Conservation (phyloP, 1,140 invertebrate genomes). For the Drosophila insularis region DNA sequence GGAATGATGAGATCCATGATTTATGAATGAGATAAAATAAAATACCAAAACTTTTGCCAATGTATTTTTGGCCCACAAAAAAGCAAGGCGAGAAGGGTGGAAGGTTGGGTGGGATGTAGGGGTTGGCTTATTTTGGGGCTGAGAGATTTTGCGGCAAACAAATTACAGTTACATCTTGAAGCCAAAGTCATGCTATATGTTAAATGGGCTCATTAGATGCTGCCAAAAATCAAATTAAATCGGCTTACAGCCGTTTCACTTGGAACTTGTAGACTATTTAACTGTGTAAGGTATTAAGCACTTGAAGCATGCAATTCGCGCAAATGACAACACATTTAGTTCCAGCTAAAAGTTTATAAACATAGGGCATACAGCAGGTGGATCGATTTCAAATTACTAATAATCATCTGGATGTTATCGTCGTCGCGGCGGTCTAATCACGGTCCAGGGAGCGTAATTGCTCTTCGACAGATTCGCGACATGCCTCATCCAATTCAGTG, state of each 20-base stretch:
- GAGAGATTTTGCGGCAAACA: constrained; percentile 32
- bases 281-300: not conserved
- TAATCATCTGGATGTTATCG: no score
- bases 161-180: constrained; percentile 49
- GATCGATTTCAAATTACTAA: no score
- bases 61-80: constrained; percentile 52
- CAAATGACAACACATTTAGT: not conserved
- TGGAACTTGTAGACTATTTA: constrained; percentile 3
- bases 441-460: constrained; percentile 44
- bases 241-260: not conserved
- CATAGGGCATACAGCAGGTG: not conserved
- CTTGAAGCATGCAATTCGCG: not conserved
- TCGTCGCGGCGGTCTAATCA: constrained; percentile 12
- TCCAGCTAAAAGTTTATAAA: constrained; percentile 1
- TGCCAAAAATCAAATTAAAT: constrained; percentile 62
- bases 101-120: not conserved
- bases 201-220: constrained; percentile 64
- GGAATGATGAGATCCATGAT: constrained; percentile 51
- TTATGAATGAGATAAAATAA: constrained; percentile 71
- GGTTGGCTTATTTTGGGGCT: not conserved
- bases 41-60: constrained; percentile 64
- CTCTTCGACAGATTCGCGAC: constrained; percentile 34
- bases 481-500: constrained; percentile 48
- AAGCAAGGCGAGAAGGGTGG: not conserved
- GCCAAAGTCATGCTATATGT: constrained; percentile 55